Conservation (phyloP, 2,888 invertebrate genomes). For the Rhynchonema sp. region DNA sequence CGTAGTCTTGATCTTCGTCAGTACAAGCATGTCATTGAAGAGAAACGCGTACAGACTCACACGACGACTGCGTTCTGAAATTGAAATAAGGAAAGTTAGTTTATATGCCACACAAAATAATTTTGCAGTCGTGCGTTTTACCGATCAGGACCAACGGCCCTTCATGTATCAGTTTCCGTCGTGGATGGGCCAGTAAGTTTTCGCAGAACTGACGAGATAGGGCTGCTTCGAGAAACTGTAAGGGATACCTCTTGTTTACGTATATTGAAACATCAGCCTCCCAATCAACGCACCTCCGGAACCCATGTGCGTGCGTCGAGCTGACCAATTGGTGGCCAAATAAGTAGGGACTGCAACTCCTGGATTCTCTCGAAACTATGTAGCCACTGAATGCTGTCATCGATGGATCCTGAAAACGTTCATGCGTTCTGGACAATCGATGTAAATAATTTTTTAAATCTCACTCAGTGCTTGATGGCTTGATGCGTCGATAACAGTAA, state of each 20-base stretch:
- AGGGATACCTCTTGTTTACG: conserved; percentile 8
- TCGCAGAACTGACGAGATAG: conserved; percentile 44
- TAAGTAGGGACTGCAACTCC: conserved; percentile 42
- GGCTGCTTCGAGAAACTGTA: conserved; percentile 39
- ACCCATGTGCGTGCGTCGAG: conserved; percentile 41
- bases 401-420: conserved; percentile 38
- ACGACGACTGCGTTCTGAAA: neutral
- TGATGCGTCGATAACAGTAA: no score
- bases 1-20: conserved; percentile 40
- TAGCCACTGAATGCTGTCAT: conserved; percentile 46
- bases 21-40: conserved; percentile 44
- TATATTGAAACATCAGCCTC: neutral
- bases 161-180: conserved; percentile 35
- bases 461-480: no score
- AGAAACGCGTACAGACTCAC: conserved; percentile 41
- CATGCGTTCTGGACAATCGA: no score
- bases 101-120: no score
- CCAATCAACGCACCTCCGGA: conserved; percentile 32
- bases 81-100: no score
- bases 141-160: conserved; percentile 34
- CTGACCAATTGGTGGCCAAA: conserved; percentile 43
- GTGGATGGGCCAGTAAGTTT: conserved; percentile 38
- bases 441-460: no score
- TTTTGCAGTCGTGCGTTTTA: no score
- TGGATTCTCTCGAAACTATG: conserved; percentile 45